Conservation (phyloP, 2,888 invertebrate genomes). For the Andrena bicolor region DNA sequence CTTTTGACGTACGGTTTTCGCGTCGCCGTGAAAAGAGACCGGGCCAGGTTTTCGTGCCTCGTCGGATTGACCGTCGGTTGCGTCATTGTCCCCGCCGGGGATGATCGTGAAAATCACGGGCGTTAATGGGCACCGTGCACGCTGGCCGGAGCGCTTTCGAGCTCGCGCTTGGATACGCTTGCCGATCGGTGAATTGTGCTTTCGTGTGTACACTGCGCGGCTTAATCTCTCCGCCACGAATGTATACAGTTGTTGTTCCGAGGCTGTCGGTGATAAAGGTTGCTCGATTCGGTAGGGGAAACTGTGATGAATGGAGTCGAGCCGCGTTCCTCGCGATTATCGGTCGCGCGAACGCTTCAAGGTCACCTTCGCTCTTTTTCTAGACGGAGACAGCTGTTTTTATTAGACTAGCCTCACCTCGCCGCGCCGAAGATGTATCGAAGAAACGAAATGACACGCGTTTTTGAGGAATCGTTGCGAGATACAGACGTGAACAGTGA, state of each 20-base stretch:
- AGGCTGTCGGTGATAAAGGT: conserved; percentile 5
- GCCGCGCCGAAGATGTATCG: not conserved
- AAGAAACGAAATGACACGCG: not conserved
- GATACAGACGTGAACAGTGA: not conserved
- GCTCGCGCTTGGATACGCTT: too few species aligned
- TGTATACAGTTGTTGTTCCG: conserved; percentile 3
- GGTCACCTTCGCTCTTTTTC: conserved; percentile 17
- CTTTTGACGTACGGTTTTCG: conserved; percentile 19
- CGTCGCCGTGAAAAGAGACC: not conserved
- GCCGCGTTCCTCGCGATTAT: not conserved
- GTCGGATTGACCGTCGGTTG: conserved; percentile 6
- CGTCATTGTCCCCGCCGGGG: conserved; percentile 8
- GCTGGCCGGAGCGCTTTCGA: not conserved
- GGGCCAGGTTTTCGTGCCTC: too few species aligned
- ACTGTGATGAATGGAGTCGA: not conserved
- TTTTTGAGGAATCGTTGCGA: conserved; percentile 7
- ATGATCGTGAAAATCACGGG: not conserved
- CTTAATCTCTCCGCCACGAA: not conserved
- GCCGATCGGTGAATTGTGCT: too few species aligned
- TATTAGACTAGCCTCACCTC: not conserved
- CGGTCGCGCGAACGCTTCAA: not conserved
- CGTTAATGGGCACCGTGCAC: not conserved
- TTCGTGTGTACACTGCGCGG: not conserved
- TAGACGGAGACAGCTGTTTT: not conserved
- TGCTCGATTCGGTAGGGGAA: not conserved